Evolutionary conservation across 2,113 vertebrate species (phyloP).

Genomic region (Nycticebus coucang): DNA sequence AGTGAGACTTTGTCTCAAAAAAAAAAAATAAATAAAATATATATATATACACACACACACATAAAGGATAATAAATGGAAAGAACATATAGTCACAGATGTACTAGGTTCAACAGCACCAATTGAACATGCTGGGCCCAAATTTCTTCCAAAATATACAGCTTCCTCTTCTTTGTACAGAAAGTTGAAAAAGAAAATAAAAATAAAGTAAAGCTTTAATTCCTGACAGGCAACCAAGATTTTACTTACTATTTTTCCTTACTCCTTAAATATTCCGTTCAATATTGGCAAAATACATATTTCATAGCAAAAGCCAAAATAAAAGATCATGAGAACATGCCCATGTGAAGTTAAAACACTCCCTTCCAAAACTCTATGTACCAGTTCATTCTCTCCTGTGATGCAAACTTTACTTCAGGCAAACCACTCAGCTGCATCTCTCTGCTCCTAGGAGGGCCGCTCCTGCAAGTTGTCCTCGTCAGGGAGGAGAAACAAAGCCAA

Average conservation of each 20-base stretch:
- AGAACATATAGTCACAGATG: not conserved
- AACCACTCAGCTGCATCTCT: not conserved
- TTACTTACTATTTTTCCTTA: not conserved
- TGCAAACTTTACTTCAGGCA: not conserved
- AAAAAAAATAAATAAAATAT: too few relatives aligned
- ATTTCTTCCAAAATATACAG: not conserved
- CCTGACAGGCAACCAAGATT: slow-evolving; percentile 29
- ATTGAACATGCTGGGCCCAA: not conserved
- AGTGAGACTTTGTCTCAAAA: too few relatives aligned
- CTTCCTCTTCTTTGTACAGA: slow-evolving; percentile 14
- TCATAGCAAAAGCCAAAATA: not conserved
- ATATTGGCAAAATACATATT: slow-evolving; percentile 2
- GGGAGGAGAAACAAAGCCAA: slow-evolving; percentile 34
- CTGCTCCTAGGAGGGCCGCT: not conserved
- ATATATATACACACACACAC: too few relatives aligned
- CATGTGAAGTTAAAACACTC: not conserved
- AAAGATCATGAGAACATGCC: not conserved
- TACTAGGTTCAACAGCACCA: not conserved
- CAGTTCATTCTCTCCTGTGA: not conserved
- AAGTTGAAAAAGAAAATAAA: slow-evolving; percentile 59
- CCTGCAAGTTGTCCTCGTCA: not conserved
- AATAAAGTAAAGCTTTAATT: slow-evolving; percentile 27
- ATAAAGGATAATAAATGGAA: too few relatives aligned
- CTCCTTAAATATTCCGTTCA: slow-evolving; percentile 57
- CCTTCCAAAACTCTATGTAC: not conserved